Evolutionary conservation across 2,113 vertebrate genomes (phyloP).

Genomic region (Pangasianodon gigas): DNA sequence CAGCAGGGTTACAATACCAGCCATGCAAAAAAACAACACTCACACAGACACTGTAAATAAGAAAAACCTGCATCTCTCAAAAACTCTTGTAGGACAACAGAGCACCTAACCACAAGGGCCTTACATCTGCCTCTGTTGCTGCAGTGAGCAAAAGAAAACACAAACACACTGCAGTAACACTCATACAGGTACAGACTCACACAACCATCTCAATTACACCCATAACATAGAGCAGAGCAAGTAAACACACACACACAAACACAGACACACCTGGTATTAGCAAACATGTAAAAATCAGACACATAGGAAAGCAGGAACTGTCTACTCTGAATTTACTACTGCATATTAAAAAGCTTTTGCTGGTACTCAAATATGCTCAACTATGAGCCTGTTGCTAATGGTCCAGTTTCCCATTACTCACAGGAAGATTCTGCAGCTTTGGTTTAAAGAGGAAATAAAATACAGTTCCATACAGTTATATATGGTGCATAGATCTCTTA

Average conservation of each 20-base stretch:
- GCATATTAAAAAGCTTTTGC: background rate
- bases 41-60: background rate
- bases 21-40: constrained; percentile 36
- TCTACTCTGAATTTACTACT: constrained; percentile 8
- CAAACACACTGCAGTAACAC: constrained; percentile 35
- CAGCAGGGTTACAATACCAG: constrained; percentile 25
- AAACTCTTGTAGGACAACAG: constrained; percentile 23
- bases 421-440: constrained; percentile 50
- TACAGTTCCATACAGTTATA: background rate
- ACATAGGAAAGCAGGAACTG: background rate
- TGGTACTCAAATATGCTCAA: background rate
- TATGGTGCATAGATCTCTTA: background rate
- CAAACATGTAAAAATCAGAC: background rate
- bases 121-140: constrained; percentile 59
- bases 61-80: background rate
- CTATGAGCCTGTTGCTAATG: background rate
- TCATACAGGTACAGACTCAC: constrained; percentile 7
- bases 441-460: constrained; percentile 35
- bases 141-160: constrained; percentile 53
- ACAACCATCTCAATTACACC: constrained; percentile 24
- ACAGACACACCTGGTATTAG: background rate
- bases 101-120: constrained; percentile 35
- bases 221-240: constrained; percentile 2
- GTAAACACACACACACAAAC: background rate
- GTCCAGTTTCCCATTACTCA: constrained; percentile 53